phyloP scores from a whole-genome alignment of 1,140 invertebrate species.

The Drosophila mauritiana region DNA sequence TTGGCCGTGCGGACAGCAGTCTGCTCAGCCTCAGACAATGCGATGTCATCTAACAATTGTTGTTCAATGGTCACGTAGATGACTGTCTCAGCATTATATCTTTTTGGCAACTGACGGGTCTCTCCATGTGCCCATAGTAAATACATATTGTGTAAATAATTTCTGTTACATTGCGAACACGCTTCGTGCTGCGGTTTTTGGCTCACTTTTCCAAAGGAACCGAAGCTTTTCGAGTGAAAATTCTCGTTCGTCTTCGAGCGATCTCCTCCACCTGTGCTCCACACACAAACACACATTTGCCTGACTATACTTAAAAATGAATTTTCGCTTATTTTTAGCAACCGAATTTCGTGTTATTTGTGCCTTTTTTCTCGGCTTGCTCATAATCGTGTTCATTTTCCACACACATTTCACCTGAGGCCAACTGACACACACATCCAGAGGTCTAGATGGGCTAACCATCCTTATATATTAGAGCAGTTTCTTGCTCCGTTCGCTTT shows the following conservation, averaged over 20 bases:
- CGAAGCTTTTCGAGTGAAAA: slow-evolving; percentile 64
- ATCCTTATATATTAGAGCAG: slow-evolving; percentile 28
- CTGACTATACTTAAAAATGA: slow-evolving; percentile 71
- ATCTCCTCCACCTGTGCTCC: slow-evolving; percentile 67
- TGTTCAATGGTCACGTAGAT: slow-evolving; percentile 66
- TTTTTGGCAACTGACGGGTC: slow-evolving; percentile 32
- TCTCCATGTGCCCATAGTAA: slow-evolving; percentile 29
- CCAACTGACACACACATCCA: slow-evolving; percentile 14
- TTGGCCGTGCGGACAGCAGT: slow-evolving; percentile 65
- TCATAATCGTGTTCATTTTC: slow-evolving; percentile 80
- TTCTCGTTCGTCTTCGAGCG: slow-evolving; percentile 20
- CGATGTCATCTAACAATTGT: slow-evolving; percentile 77
- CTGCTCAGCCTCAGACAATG: slow-evolving; percentile 64
- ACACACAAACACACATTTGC: slow-evolving; percentile 36
- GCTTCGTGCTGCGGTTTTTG: slow-evolving; percentile 4
- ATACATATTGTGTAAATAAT: slow-evolving; percentile 32
- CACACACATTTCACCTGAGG: slow-evolving; percentile 80
- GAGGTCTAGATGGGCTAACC: slow-evolving; percentile 32
- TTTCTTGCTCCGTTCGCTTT: slow-evolving; percentile 29
- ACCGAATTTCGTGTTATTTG: slow-evolving; percentile 66
- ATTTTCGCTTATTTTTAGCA: slow-evolving; percentile 83
- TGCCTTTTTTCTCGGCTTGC: slow-evolving; percentile 44
- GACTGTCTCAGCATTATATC: slow-evolving; percentile 16
- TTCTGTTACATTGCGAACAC: slow-evolving; percentile 26
- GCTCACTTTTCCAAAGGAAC: slow-evolving; percentile 60